Conservation (phyloP, 2,113 vertebrate genomes). For the Anseranas semipalmata region DNA sequence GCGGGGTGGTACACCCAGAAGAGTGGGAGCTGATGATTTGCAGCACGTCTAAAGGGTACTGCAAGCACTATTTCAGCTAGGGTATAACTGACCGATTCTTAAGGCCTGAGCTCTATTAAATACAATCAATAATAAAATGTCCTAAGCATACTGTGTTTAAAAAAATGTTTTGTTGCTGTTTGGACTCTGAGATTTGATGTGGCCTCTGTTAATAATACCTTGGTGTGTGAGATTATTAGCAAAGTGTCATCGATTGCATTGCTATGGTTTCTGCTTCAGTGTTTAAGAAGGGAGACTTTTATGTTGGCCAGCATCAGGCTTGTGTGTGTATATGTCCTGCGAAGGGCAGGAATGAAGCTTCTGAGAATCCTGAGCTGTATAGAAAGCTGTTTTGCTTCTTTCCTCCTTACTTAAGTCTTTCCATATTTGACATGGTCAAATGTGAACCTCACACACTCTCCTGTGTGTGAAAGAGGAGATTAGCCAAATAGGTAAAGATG, state of each 20-base stretch:
- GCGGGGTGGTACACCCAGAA: accelerated
- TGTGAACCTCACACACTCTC: accelerated
- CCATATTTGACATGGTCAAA: not conserved
- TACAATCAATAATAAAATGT: not conserved
- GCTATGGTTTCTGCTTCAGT: not conserved
- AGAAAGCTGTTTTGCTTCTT: not conserved
- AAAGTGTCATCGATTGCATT: not conserved
- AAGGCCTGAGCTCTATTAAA: not conserved
- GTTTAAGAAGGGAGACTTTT: not conserved
- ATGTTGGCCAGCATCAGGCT: not conserved
- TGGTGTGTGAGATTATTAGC: too few relatives aligned
- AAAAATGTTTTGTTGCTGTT: not conserved
- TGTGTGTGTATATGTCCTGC: accelerated
- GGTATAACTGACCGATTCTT: not conserved
- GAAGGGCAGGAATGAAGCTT: not conserved
- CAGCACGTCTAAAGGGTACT: not conserved
- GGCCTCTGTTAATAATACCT: not conserved
- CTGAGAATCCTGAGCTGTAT: not conserved
- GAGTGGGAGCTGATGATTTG: not conserved
- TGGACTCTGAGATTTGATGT: not conserved
- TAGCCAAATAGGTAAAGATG: not conserved
- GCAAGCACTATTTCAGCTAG: not conserved
- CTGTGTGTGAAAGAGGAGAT: not conserved
- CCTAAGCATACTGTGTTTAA: not conserved
- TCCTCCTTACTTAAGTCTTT: not conserved